phyloP scores from a whole-genome alignment of 2,113 vertebrate genomes.

The Zosterops hypoxanthus region DNA sequence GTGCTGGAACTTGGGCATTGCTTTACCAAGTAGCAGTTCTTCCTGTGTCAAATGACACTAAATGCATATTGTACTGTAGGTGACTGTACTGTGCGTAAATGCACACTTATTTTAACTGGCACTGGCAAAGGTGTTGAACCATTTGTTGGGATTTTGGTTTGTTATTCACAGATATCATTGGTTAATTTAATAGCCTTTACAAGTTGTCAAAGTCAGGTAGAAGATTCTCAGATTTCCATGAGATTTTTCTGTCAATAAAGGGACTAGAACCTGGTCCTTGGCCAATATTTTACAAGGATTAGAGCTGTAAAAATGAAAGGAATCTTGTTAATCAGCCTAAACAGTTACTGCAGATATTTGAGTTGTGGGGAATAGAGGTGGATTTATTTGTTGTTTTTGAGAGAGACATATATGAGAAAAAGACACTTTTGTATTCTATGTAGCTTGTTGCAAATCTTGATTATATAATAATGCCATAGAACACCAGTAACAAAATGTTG shows the following conservation, averaged over 20 bases:
- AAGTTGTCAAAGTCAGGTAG: background rate
- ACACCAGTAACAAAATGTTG: background rate
- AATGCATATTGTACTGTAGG: fast-evolving
- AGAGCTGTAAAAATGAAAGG: background rate
- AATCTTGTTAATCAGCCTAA: background rate
- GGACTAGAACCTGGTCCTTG: background rate
- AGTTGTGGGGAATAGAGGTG: background rate
- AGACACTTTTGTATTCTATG: background rate
- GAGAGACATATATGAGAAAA: background rate
- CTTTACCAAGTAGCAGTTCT: background rate
- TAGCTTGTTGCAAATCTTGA: background rate
- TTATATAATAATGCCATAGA: background rate
- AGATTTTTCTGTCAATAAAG: background rate
- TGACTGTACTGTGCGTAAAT: background rate
- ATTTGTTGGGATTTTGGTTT: background rate
- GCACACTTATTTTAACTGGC: background rate
- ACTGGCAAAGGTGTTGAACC: background rate
- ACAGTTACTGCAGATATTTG: background rate
- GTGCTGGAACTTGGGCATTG: background rate
- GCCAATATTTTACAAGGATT: background rate
- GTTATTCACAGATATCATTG: background rate
- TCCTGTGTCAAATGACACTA: fast-evolving
- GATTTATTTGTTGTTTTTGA: background rate
- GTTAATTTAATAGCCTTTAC: background rate
- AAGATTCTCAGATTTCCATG: background rate